Base-by-base conservation (phyloP, 2,888 invertebrate species). In the Chrysolina oricalcia region DNA sequence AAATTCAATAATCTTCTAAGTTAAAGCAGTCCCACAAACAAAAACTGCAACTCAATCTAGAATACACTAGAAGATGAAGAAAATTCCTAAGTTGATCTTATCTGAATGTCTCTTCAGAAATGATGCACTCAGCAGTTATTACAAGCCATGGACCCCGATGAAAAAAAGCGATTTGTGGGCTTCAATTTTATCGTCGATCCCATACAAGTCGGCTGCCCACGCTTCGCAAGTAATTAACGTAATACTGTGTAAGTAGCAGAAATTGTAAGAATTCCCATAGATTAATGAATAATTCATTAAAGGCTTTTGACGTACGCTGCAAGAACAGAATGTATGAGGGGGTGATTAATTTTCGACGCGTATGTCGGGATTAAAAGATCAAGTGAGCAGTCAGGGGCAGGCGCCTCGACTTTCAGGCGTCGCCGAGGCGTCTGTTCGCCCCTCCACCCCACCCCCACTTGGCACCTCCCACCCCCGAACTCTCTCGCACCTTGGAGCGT, bases 281-380 rank as follows among this genome's bases (percentile, higher is more conserved):
- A 86, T 86, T 86, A 85, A 85, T 87, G 87, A 87, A 87, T 87
- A 87, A 87, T 87, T 87, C 86, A 87, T 87, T 68, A 83, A 86
- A 84, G 80, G 80, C 83, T 81, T 83, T 82, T 85, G 86, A 86
- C 85, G 85, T 84, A 83, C 82, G 82, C 81, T 82, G 85, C 81
- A 83, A 84, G 85, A 85, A 82, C 77, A 80, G 79, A 40, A 43
- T 70, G 59, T 40, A 70, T 74, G 64, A 72, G 17, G 56, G 86
- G 86, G 88, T 88, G 88, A 89, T 89, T 89, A 89, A 89, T 89
- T 88, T 89, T 86, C 85, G 84, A 83, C 88, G 88, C 87, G 88
- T 88, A 88, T 87, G 88, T 88, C 86, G 87, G 87, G 88, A 89
- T 88, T 88, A 88, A 88, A 87, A 88, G 88, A 88, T 89, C 87